A percentile compares a stretch with the other conserved stretches of the same genome.
phyloP scores from a whole-genome alignment of 2,888 invertebrate genomes.

The Polymixis lichenea region DNA sequence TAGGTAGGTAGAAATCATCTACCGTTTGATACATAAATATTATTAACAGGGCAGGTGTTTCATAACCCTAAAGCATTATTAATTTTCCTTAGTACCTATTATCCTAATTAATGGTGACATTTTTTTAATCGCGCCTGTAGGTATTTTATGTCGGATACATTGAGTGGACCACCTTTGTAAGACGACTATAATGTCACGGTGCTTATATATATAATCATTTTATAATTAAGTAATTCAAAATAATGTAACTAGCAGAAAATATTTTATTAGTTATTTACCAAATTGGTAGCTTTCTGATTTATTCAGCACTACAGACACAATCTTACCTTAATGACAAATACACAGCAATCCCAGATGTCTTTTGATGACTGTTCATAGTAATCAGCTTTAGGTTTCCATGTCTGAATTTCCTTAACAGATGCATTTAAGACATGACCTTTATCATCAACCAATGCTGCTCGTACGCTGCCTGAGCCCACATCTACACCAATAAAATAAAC shows the following conservation, averaged over 20 bases:
- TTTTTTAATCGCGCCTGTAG: no score
- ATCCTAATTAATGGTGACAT: no score
- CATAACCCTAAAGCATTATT: no score
- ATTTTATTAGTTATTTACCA: not conserved
- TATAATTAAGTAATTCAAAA: no score
- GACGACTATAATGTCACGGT: no score
- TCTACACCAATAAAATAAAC: constrained; percentile 96
- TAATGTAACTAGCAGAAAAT: not conserved
- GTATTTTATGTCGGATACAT: no score
- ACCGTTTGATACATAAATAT: no score
- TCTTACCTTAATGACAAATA: constrained; percentile 93
- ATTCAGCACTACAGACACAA: not conserved
- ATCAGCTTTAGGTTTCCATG: constrained; percentile 94
- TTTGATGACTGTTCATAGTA: constrained; percentile 97
- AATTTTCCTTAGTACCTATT: no score
- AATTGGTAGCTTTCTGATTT: not conserved
- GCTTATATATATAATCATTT: no score
- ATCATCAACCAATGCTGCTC: constrained; percentile 94
- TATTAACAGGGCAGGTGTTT: no score
- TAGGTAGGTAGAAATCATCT: no score
- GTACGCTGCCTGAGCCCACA: constrained; percentile 97
- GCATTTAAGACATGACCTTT: constrained; percentile 92
- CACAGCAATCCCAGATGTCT: constrained; percentile 96
- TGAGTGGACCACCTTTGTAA: no score
- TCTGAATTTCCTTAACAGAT: constrained; percentile 92